Base-by-base conservation (phyloP, 2,113 vertebrate genomes). In the Nesospiza acunhae region DNA sequence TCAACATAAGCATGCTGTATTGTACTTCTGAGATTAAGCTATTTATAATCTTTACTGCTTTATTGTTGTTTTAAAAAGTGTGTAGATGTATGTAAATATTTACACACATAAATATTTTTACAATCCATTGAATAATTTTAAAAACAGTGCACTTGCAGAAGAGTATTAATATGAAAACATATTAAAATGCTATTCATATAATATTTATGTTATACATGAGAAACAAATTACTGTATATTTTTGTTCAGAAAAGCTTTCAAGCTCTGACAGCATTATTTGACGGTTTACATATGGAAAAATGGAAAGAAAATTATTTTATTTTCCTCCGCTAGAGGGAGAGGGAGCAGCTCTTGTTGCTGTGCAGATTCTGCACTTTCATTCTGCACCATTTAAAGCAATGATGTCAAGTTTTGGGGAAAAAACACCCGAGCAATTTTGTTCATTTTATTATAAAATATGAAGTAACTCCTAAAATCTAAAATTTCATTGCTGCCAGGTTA, bases 341-440 rank as follows among this genome's bases (percentile, higher is more conserved):
- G 94, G 75, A 94, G 87, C 68, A 87, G 64, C 26, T 90, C 66
- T 63, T 86, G 95, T 96, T 97, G 96, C 95, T 92, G 93, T 91
- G 92, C 93, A 87, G 94, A 96, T 86, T 91, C 41, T 35, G 64
- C 64, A 11, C 35, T 53, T 67, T 66, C 6, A 35, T 69, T 49
- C 70, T 26, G 56, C 68, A n/a, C 41, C 30, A 44, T 69, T 92
- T 86, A 52, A 95, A 96, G 68, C 21, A 67, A 35, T 28, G 47
- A 30, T 16, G 31, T 47, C 50, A 73, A 82, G 74, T 72, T 87
- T 26, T 2, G 9, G 30, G 28, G 9, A 0, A 26, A 18, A 44
- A 39, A 14, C 0, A 0, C 7, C 12, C 8, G 8, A 76, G 27
- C 28, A 49, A 39, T 66, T 53, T 74, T 62, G 35, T 56, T 19